Evolutionary conservation across 1,140 invertebrate genomes (phyloP).

Genomic region (Pseudomyrmex pallidus): DNA sequence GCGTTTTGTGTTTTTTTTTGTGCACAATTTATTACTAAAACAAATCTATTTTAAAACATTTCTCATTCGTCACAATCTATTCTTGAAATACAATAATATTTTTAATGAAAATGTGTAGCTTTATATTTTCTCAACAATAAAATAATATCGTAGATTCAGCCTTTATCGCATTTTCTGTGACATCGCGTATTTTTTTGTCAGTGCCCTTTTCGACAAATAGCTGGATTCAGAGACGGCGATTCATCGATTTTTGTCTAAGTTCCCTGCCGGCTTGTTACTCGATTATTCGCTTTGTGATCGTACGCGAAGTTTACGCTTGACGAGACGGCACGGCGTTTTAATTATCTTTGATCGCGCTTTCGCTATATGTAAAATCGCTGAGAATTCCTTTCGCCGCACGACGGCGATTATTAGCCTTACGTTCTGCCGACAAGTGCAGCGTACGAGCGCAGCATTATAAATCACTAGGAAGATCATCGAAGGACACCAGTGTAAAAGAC

Average conservation of each 20-base stretch:
- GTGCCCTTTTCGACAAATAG: not conserved
- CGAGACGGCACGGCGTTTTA: slow-evolving; percentile 36
- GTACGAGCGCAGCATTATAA: slow-evolving; percentile 27
- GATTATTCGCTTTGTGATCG: slow-evolving; percentile 53
- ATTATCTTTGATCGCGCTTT: slow-evolving; percentile 41
- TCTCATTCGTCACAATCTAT: no score
- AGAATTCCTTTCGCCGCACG: slow-evolving; percentile 34
- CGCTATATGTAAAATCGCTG: slow-evolving; percentile 28
- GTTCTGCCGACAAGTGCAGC: slow-evolving; percentile 35
- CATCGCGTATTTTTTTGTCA: slow-evolving; percentile 36
- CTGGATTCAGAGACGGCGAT: not conserved
- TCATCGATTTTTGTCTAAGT: slow-evolving; percentile 36
- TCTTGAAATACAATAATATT: not conserved
- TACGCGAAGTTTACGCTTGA: slow-evolving; percentile 43
- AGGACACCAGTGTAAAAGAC: not conserved
- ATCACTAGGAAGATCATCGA: slow-evolving; percentile 6
- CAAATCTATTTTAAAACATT: no score
- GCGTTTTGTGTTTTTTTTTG: no score
- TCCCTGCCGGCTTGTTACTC: slow-evolving; percentile 29
- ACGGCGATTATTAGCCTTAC: slow-evolving; percentile 42
- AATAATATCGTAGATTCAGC: no score
- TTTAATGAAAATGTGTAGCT: slow-evolving; percentile 10
- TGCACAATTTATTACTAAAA: no score
- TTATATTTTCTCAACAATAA: not conserved
- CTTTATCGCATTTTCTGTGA: slow-evolving; percentile 3